Evolutionary conservation across 92 coral and sea anemone species (phyloP), one percentile per base, ranked within the genome.

Genomic region (Hydrozoanthus gracilis): DNA sequence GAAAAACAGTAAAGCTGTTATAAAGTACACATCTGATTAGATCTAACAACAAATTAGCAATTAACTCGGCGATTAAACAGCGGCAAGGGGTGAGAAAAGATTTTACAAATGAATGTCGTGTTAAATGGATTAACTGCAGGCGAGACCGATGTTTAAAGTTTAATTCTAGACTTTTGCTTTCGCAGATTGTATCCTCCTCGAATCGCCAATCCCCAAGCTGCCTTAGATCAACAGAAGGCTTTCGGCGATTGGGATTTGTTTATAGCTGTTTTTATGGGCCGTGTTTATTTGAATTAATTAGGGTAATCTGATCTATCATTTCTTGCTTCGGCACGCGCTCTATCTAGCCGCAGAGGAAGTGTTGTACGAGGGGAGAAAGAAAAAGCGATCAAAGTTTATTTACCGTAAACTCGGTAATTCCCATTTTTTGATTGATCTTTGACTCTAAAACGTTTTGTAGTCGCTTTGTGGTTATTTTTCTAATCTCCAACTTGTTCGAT

Each of bases 41-140:
- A 94, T 94, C 98, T 90, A 84, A 90, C 79, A 92, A 94, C 98
- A 94, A 94, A 92, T 90, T 87, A 94, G 91, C 95, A 92, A 94
- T 94, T 92, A 94, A 92, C 91, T 89, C 74, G 89, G 88, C 94
- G 94, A 91, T 91, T 91, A 91, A 88, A 88, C 87, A 73, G 65
- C 67, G 79, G 88, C 92, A 18, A 89, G 89, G 87, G 88, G 69
- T 77, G 90, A 90, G 79, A 91, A 86, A 88, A 88, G 90, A 88
- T 86, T 75, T 66, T 78, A 86, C 86, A 84, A 77, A 84, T 61
- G 78, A 87, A 72, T 16, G 83, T 66, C 79, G 87, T 20, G 58
- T 71, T 84, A 89, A 86, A 88, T 71, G 94, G 90, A 92, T 92
- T 86, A 86, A 84, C 54, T 49, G 73, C 17, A 80, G 78, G 39